These are phyloP conservation scores for Ormyrus nitidulus DNA, from an alignment of 2,888 invertebrate species.

Conservation along the genomic window DNA sequence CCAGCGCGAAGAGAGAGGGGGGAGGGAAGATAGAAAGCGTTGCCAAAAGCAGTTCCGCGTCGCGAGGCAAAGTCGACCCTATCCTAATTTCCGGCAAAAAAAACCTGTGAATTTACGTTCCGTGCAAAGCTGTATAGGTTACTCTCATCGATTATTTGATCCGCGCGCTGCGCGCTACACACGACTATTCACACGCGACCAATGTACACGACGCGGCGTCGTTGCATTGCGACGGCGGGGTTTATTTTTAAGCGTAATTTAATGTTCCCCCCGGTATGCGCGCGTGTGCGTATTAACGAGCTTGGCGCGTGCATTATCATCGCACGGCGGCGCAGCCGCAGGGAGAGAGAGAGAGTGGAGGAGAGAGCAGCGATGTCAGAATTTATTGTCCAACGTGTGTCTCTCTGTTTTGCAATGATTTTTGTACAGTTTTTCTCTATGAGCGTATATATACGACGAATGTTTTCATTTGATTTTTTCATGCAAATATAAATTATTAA, in stretches of 20 bases:
- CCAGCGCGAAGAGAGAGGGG: too few relatives aligned
- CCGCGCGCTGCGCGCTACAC: not conserved
- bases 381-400: not conserved
- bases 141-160: conserved; percentile 1
- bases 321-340: not conserved
- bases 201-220: conserved; percentile 1
- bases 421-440: conserved; percentile 42
- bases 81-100: too few relatives aligned
- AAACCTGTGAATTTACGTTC: too few relatives aligned
- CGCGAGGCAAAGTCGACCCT: too few relatives aligned
- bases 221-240: not conserved
- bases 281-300: not conserved
- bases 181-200: not conserved
- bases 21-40: too few relatives aligned
- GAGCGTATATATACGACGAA: conserved; percentile 2
- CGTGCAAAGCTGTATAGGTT: too few relatives aligned
- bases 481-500: conserved; percentile 39
- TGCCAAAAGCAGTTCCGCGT: too few relatives aligned
- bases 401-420: conserved; percentile 12
- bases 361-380: not conserved
- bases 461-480: conserved; percentile 39
- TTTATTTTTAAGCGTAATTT: conserved; percentile 44
- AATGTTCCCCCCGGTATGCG: not conserved
- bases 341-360: not conserved
- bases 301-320: conserved; percentile 6